Evolutionary conservation across 1,140 invertebrate genomes (phyloP), one percentile per base, ranked within the genome.

Genomic region (Diorhabda carinulata): DNA sequence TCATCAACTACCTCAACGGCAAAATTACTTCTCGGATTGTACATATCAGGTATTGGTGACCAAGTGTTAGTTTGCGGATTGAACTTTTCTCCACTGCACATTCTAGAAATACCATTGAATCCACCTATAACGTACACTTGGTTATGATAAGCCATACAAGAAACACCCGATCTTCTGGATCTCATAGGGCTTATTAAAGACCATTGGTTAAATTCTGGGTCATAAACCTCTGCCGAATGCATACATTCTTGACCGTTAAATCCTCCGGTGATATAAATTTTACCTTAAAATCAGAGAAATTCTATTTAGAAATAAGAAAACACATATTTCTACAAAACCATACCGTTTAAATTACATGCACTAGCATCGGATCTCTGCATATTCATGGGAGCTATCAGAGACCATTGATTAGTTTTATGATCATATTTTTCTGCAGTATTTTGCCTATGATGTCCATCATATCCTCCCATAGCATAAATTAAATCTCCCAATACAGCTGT

Each of bases 231-330:
- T 0, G 89, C 92, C 2, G 92, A 90, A 78, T 90, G 91, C 81
- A 97, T 84, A 76, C 92, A 96, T 74, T 95, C 92, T 66, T 89
- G 88, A 0, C 95, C 95, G 80, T 97, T 95, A 80, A 97, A 97
- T 0, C 95, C 95, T 1, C 92, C 93, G 2, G 88, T 89, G 56
- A 94, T 91, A 78, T 92, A 94, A 64, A 94, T 91, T 75, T 91
- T 92, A 64, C 86, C 90, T 91, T 68, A 64, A 73, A 25, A 25
- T 25, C 25, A 25, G 25, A 25, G 25, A 25, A 25, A 25, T 25
- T 25, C 25, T 1, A 1, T 25, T 25, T 25, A 25, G 25, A 25
- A 25, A 25, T 25, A 25, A 25, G 25, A 25, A 25, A 25, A 25
- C 25, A 25, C 25, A 25, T 25, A 25, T 25, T 25, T 25, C 25